These are phyloP conservation scores for Prietella phreatophila DNA, from an alignment of 2,113 vertebrate species.

Conservation along the genomic window DNA sequence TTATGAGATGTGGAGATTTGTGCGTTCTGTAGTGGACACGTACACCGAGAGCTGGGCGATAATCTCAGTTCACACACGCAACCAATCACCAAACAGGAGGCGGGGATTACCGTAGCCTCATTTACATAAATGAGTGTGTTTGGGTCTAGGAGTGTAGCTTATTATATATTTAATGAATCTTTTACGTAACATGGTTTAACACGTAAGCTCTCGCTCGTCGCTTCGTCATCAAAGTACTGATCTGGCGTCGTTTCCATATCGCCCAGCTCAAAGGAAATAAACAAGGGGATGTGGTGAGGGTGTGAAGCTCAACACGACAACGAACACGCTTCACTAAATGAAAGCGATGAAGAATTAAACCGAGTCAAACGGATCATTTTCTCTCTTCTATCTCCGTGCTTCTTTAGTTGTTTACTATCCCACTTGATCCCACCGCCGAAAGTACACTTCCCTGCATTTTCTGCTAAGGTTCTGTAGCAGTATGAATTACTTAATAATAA, in stretches of 20 bases:
- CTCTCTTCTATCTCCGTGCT: no score
- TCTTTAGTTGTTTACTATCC: no score
- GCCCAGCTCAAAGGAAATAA: neutral
- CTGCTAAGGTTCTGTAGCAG: neutral
- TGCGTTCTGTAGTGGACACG: neutral
- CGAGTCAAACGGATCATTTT: neutral
- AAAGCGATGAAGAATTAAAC: neutral
- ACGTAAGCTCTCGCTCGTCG: neutral
- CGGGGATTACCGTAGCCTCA: neutral
- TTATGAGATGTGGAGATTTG: conserved; percentile 24
- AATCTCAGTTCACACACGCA: neutral
- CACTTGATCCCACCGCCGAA: no score
- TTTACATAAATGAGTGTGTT: neutral
- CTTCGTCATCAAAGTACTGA: neutral
- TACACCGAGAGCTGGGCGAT: conserved; percentile 5
- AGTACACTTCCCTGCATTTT: neutral
- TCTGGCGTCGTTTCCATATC: neutral
- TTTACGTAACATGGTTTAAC: neutral
- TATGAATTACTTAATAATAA: neutral
- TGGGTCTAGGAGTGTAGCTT: neutral
- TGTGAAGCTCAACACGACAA: neutral
- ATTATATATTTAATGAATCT: neutral
- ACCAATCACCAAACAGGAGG: conserved; percentile 8
- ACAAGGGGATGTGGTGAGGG: neutral
- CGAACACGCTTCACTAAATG: conserved; percentile 12